Evolutionary conservation across 2,797 vertebrate genomes (phyloP), one percentile per base, ranked within the genome.

Genomic region (Leptoclinus maculatus): DNA sequence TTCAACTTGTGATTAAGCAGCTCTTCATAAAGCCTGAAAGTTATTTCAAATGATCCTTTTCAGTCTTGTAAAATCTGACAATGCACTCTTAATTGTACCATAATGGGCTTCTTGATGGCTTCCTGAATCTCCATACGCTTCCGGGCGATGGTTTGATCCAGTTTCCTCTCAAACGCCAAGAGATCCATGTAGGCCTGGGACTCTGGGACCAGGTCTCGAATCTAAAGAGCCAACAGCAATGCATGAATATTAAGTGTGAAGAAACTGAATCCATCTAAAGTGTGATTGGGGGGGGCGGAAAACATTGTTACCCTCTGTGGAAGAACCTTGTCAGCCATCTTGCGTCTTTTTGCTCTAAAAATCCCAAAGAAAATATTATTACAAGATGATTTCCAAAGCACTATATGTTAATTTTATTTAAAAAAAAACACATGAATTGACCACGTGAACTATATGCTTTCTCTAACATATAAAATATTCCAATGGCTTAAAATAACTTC

Each of bases 101-200:
- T 98, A 70, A 99, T 96, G 0, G 98, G 98, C 83, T 99, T 99
- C 93, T 99, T 99, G 87, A 99, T 99, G 92, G 98, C 98, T 83
- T 99, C 98, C 90, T 99, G 98, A 76, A 99, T 99, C 91, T 99
- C 98, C 97, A 99, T 99, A 66, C 98, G 96, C 91, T 99, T 99
- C 43, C 98, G 96, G 71, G 98, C 97, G 0, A 99, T 99, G 70
- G 98, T 99, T 88, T 99, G 98, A 91, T 99, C 98, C 94, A 99
- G 94, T 91, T 99, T 99, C 91, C 98, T 96, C 90, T 99, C 98
- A 71, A 99, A 99, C 76, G 98, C 98, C 74, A 99, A 91, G 23
- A 99, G 97, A 88, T 99, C 98, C 98, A 99, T 99, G 94, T 99
- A 99, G 49, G 98, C 98, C 91, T 99, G 98, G 78, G 98, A 99